Percentiles rank a stretch among this genome's conserved stretches.
Conservation (phyloP, 2,797 vertebrate species). For the Ibycter americanus region DNA sequence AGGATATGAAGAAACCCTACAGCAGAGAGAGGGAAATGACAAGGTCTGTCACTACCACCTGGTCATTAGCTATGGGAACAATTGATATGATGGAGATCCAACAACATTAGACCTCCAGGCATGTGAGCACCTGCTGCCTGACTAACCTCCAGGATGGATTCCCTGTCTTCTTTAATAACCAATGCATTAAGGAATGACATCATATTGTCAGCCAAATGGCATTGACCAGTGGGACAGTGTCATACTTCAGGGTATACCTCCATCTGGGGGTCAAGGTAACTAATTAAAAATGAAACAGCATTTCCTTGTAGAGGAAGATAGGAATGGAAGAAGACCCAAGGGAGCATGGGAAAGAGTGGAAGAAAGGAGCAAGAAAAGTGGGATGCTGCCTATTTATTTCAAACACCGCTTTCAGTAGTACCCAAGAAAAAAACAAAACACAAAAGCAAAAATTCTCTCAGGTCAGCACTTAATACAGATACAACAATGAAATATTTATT, state of each 20-base stretch:
- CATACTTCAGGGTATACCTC: neutral
- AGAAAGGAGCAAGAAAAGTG: neutral
- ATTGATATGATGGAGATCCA: neutral
- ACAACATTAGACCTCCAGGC: neutral
- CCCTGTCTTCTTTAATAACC: neutral
- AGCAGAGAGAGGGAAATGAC: neutral
- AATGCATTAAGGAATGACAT: neutral
- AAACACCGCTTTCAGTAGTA: neutral
- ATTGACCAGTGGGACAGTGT: neutral
- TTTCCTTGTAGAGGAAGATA: neutral
- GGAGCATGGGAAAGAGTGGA: neutral
- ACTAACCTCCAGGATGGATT: neutral
- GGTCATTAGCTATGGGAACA: neutral
- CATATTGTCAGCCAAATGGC: slow-evolving; percentile 27
- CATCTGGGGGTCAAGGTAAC: neutral
- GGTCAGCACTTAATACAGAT: slow-evolving; percentile 21
- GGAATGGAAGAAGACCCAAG: neutral
- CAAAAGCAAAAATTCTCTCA: neutral
- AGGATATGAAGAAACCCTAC: slow-evolving; percentile 4
- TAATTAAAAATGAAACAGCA: neutral
- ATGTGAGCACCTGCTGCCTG: slow-evolving; percentile 35
- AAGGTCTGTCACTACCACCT: slow-evolving; percentile 51
- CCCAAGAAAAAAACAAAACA: neutral
- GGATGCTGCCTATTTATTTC: neutral
- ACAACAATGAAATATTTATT: slow-evolving; percentile 32